These are phyloP conservation scores for Rhinophrynus dorsalis DNA, from an alignment of 2,797 vertebrate species.

Conservation along the genomic window DNA sequence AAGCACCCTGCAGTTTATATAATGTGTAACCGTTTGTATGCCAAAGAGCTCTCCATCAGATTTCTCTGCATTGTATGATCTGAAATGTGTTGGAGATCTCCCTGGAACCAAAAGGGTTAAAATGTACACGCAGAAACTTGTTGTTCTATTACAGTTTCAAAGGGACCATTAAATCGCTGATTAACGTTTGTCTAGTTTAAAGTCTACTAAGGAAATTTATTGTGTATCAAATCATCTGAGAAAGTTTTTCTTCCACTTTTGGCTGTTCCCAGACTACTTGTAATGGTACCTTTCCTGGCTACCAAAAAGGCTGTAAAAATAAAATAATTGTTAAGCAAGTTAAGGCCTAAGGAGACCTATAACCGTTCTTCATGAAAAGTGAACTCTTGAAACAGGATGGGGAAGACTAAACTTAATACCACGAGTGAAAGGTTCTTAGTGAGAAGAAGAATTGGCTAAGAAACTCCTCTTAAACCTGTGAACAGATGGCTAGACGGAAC, in stretches of 20 bases:
- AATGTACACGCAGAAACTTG: neutral
- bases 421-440: conserved; percentile 6
- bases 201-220: conserved; percentile 30
- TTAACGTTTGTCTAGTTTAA: conserved; percentile 39
- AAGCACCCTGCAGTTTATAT: too few relatives aligned
- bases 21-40: too few relatives aligned
- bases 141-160: conserved; percentile 1
- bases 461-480: conserved; percentile 1
- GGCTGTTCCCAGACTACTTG: conserved; percentile 7
- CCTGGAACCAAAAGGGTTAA: too few relatives aligned
- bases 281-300: conserved; percentile 39
- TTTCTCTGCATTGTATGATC: too few relatives aligned
- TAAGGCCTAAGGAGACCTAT: conserved; percentile 23
- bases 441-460: conserved; percentile 17
- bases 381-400: conserved; percentile 35
- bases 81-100: too few relatives aligned
- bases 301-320: conserved; percentile 41
- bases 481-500: conserved; percentile 27
- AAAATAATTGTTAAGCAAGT: conserved; percentile 39
- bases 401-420: conserved; percentile 17
- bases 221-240: conserved; percentile 37
- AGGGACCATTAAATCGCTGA: conserved; percentile 27
- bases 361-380: conserved; percentile 24
- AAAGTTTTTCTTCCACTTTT: conserved; percentile 40
- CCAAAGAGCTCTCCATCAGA: too few relatives aligned